Conservation (phyloP, 2,797 vertebrate genomes). For the Acomys russatus region DNA sequence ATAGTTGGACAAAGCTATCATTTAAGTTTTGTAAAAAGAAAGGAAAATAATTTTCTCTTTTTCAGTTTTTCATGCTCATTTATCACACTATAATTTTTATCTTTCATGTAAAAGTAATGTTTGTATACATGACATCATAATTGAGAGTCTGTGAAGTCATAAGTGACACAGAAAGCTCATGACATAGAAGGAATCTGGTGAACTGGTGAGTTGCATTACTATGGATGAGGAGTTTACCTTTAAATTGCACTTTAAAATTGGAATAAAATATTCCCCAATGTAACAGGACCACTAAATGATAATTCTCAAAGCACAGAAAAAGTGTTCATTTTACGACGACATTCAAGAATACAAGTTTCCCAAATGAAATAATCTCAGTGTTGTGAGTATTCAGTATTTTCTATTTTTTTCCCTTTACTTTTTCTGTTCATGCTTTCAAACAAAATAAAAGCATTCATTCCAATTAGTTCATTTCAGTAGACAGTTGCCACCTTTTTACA, state of each 20-base stretch:
- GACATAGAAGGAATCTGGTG: not conserved
- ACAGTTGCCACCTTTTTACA: not conserved
- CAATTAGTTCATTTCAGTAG: slow-evolving; percentile 39
- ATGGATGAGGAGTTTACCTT: not conserved
- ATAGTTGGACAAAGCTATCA: slow-evolving; percentile 18
- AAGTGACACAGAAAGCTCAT: not conserved
- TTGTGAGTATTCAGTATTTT: not conserved
- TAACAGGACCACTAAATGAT: not conserved
- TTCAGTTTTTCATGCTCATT: not conserved
- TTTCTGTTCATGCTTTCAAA: not conserved
- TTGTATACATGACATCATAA: not conserved
- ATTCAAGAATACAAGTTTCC: slow-evolving; percentile 23
- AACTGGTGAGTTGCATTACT: not conserved
- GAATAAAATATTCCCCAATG: not conserved
- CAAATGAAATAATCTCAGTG: not conserved
- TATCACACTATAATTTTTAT: not conserved
- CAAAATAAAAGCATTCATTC: not conserved
- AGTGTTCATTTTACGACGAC: not conserved
- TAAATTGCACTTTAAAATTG: not conserved
- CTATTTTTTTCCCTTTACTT: not conserved
- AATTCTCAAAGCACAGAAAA: slow-evolving; percentile 33
- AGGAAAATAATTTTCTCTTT: not conserved
- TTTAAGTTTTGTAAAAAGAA: slow-evolving; percentile 58
- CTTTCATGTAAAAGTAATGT: not conserved
- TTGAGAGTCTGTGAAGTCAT: not conserved